A percentile compares a stretch with the other conserved stretches of the same genome.
phyloP scores from a whole-genome alignment of 2,888 invertebrate genomes.

The Frankliniella intonsa region DNA sequence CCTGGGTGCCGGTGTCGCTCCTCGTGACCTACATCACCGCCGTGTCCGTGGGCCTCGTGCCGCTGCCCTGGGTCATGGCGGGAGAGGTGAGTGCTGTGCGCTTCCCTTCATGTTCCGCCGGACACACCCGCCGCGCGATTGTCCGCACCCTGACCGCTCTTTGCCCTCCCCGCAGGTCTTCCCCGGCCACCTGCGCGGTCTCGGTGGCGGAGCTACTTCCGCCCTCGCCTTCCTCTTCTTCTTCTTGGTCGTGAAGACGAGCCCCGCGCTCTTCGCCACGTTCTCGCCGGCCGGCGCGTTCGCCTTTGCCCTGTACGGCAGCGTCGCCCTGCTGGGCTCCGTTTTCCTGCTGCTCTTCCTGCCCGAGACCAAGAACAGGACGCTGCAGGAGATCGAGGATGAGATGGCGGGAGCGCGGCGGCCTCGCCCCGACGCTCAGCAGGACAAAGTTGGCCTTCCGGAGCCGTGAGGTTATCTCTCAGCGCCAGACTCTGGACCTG shows the following conservation, averaged over 20 bases:
- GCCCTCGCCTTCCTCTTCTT: slow-evolving; percentile 61
- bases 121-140: too few relatives aligned
- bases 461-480: background rate
- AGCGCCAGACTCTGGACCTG: too few relatives aligned
- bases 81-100: slow-evolving; percentile 54
- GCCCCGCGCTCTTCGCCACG: slow-evolving; percentile 55
- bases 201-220: slow-evolving; percentile 63
- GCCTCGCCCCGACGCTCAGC: background rate
- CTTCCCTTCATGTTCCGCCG: too few relatives aligned
- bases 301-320: slow-evolving; percentile 60
- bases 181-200: slow-evolving; percentile 56
- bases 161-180: slow-evolving; percentile 45
- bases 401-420: background rate
- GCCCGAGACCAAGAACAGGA: slow-evolving; percentile 66
- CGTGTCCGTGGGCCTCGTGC: slow-evolving; percentile 58
- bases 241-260: slow-evolving; percentile 63
- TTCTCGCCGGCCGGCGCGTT: slow-evolving; percentile 62
- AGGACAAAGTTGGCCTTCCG: background rate
- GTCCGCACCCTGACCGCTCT: too few relatives aligned
- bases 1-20: slow-evolving; percentile 53
- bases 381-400: slow-evolving; percentile 62
- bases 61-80: slow-evolving; percentile 69
- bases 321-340: slow-evolving; percentile 56
- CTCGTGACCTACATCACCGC: slow-evolving; percentile 57
- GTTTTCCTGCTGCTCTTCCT: slow-evolving; percentile 55